These are phyloP conservation scores for Gryllus bimaculatus DNA, from an alignment of 1,140 invertebrate species.

Conservation along the genomic window DNA sequence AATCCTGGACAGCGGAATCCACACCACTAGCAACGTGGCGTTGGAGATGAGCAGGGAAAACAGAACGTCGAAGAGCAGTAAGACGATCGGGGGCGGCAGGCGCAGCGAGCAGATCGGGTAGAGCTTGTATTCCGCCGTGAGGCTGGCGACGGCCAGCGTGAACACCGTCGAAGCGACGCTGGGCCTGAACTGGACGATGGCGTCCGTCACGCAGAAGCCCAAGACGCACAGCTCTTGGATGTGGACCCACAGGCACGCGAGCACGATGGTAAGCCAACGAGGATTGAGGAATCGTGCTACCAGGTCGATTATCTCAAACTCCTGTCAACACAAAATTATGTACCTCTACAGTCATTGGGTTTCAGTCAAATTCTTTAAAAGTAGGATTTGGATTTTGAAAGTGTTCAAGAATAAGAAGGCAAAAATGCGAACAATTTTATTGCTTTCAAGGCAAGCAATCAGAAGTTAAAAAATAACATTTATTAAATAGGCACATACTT, in stretches of 20 bases:
- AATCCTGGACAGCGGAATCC: neutral
- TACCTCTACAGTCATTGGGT: too few species aligned
- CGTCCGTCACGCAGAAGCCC: neutral
- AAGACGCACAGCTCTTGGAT: neutral
- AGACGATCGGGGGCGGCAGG: neutral
- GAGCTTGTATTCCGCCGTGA: neutral
- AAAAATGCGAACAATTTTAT: too few species aligned
- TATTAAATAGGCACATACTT: too few species aligned
- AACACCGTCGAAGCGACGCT: neutral
- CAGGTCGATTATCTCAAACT: too few species aligned
- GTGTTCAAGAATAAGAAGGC: too few species aligned
- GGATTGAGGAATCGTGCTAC: neutral
- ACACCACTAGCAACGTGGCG: neutral
- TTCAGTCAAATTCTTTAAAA: too few species aligned
- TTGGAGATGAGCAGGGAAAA: neutral
- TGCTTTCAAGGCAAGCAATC: too few species aligned
- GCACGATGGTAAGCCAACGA: neutral
- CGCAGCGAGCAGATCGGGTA: neutral
- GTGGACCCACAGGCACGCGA: neutral
- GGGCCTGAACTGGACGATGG: neutral
- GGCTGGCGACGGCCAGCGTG: neutral
- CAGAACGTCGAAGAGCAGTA: neutral
- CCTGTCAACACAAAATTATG: too few species aligned
- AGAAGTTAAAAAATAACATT: too few species aligned
- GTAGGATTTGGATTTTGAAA: too few species aligned